Base-by-base conservation (phyloP, 1,140 invertebrate species). In the Drosophila pseudoobscura region DNA sequence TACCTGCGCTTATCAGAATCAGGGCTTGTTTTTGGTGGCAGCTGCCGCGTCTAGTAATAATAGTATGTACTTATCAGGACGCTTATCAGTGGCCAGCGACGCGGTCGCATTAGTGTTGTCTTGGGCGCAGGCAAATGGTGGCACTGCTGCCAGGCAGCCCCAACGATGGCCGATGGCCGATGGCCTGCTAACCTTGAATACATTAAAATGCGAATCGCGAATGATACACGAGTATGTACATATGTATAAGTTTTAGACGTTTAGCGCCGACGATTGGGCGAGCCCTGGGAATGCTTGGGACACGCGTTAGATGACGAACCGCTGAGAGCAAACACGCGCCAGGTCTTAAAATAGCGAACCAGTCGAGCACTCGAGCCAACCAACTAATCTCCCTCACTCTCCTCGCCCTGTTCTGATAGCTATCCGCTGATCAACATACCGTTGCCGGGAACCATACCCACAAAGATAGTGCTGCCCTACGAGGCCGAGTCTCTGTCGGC, bases 401-500 rank as follows among this genome's bases (percentile, higher is more conserved):
- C 75, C 87, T 91, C 74, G 39, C 26, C 29, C 9, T 52, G 8
- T 49, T 29, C 31, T 39, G 39, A 54, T 68, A 91, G 91, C 56
- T 91, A 89, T 75, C 91, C 89, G 52, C 73, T 92, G 29, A 83
- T 91, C 26, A 92, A 91, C 64, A 91, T 91, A 62, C 93, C 87
- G 77, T 75, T 92, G 45, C 91, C 91, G 4, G 91, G 91, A 41
- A 92, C 91, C 15, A 92, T 92, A 64, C 91, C 91, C 17, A 92
- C 91, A 9, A 91, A 91, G 75, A 90, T 92, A 20, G 78, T 92
- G 44, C 44, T 91, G n/a, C 91, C 91, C 54, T 91, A 85, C 22
- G 90, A 88, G 15, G 84, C 63, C 15, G 52, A 45, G n/a, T 26
- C 63, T 15, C 13, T 35, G 17, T 20, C 45, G 44, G 31, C 35